Evolutionary conservation across 2,113 vertebrate genomes (phyloP).

Genomic region (Dromaius novaehollandiae): DNA sequence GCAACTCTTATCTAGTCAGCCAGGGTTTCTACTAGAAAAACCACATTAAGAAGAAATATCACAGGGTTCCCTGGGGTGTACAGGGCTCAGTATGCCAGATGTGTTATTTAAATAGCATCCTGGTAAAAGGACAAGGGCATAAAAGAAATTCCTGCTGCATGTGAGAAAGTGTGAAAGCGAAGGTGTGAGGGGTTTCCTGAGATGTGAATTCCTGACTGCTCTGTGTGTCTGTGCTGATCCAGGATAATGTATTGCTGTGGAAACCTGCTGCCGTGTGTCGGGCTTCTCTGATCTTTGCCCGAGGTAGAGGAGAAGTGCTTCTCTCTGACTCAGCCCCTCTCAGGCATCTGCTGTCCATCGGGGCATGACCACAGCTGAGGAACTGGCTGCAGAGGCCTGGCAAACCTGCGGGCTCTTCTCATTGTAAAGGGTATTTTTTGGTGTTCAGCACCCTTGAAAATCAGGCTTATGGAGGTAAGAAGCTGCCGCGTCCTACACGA

Average conservation of each 20-base stretch:
- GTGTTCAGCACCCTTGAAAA: not conserved
- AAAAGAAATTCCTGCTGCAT: not conserved
- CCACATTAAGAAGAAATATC: not conserved
- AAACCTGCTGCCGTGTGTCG: not conserved
- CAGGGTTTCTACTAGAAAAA: not conserved
- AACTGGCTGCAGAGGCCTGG: not conserved
- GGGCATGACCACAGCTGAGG: not conserved
- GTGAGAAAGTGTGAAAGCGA: conserved; percentile 1
- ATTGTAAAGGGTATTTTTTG: not conserved
- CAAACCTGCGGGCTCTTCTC: not conserved
- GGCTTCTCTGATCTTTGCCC: not conserved
- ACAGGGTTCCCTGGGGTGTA: not conserved
- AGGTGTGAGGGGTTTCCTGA: not conserved
- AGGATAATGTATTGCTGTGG: not conserved
- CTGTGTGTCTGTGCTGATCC: rapidly evolving
- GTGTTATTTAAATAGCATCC: not conserved
- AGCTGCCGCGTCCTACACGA: no score
- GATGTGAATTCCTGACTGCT: not conserved
- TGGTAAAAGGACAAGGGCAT: not conserved
- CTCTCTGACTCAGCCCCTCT: not conserved
- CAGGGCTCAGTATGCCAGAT: not conserved
- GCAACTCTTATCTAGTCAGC: not conserved
- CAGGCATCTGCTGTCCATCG: not conserved
- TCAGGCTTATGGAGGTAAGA: not conserved
- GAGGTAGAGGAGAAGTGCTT: not conserved